Evolutionary conservation across 2,113 vertebrate species (phyloP), one percentile per base, ranked within the genome.

Genomic region (Nyctibius bracteatus): DNA sequence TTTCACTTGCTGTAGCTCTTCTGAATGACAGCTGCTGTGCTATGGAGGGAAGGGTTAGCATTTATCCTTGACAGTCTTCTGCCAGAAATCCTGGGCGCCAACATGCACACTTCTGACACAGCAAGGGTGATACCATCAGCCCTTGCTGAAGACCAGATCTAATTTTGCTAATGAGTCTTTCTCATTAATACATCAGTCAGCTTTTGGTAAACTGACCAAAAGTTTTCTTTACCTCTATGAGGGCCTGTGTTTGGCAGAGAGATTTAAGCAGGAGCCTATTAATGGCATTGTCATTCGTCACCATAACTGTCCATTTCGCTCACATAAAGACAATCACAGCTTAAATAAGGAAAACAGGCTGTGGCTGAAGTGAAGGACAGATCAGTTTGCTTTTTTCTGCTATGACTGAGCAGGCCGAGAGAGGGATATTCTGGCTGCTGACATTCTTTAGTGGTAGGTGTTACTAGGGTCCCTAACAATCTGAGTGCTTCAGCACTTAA

Each of bases 391-490:
- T 49, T 22, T 77, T 15, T 70, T 66, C 2, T 1, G 10, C 47
- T 71, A 2, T 0, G 4, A n/a, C 5, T 1, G 27, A 62, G 43
- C 54, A 86, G 51, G 41, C 54, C 6, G 22, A 47, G 51, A 39
- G 7, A n/a, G 15, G 23, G 10, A 7, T 80, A 5, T 66, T 58
- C 41, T 54, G n/a, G 8, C 49, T 49, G 47, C 13, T 1, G 3
- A 12, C 0, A 2, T 18, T 72, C 35, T 71, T 71, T 12, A 59
- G n/a, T 12, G 30, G 27, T 7, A n/a, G 13, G 5, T 0, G 0
- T 84, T 73, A 11, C 20, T 61, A 28, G 27, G 8, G 17, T 68
- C 15, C 27, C 30, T 39, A 31, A 62, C 9, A 73, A 22, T 9
- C 11, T 1, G 5, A 14, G 9, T 57, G 28, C 28, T 68, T 75